Evolutionary conservation across 2,888 invertebrate species (phyloP).

Genomic region (Pecten maximus): DNA sequence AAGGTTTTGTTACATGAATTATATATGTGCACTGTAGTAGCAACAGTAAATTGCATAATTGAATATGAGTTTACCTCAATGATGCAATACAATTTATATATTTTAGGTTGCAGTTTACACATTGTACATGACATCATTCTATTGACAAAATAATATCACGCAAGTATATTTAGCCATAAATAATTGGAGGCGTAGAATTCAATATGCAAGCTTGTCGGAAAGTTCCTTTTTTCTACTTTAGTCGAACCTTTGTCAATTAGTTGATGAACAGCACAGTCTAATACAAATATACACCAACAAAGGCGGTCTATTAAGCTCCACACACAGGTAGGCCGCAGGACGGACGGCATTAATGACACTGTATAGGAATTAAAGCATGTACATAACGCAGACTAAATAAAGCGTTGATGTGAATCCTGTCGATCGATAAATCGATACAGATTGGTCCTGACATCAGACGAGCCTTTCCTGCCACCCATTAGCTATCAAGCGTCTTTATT

Average conservation of each 20-base stretch:
- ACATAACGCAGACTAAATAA: conserved; percentile 30
- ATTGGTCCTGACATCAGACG: conserved; percentile 6
- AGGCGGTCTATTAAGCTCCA: neutral
- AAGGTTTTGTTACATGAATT: no score
- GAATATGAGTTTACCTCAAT: no score
- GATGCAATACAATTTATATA: no score
- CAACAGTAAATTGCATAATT: no score
- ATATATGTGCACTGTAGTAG: no score
- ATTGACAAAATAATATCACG: neutral
- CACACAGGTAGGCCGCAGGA: neutral
- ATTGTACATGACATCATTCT: no score
- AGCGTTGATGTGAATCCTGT: neutral
- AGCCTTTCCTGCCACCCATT: neutral
- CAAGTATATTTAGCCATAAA: neutral
- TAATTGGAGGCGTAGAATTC: neutral
- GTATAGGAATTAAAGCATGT: neutral
- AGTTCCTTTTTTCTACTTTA: neutral
- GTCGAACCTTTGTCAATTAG: neutral
- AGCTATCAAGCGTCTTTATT: conserved; percentile 22
- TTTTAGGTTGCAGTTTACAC: no score
- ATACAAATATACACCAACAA: neutral
- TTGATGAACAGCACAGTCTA: neutral
- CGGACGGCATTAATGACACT: neutral
- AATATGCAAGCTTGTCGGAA: neutral
- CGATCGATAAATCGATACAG: conserved; percentile 22